These are phyloP conservation scores for Protosalanx chinensis DNA, from an alignment of 2,797 vertebrate species.

Conservation along the genomic window DNA sequence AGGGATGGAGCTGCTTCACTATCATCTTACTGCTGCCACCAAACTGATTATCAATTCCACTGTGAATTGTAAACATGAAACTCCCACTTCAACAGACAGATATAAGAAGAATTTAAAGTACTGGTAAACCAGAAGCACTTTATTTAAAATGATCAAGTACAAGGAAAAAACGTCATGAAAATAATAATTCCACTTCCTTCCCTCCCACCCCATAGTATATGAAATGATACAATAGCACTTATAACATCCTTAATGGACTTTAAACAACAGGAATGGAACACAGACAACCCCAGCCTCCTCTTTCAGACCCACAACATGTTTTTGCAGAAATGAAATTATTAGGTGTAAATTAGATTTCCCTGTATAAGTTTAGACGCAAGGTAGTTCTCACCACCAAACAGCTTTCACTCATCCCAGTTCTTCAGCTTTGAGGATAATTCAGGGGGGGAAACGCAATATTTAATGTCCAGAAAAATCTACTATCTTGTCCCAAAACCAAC, in stretches of 20 bases:
- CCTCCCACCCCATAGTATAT: constrained; percentile 20
- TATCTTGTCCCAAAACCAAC: constrained; percentile 36
- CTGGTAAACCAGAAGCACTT: constrained; percentile 45
- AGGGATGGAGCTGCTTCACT: too few species aligned
- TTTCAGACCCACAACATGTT: not conserved
- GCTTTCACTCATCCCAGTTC: not conserved
- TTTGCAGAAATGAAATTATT: constrained; percentile 9
- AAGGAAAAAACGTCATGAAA: constrained; percentile 25
- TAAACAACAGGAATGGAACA: constrained; percentile 48
- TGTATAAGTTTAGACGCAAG: not conserved
- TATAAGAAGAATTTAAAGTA: not conserved
- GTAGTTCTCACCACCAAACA: not conserved
- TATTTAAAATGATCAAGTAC: constrained; percentile 57
- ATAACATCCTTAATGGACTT: constrained; percentile 29
- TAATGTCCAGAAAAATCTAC: constrained; percentile 13
- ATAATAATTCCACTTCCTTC: not conserved
- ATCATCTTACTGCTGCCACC: too few species aligned
- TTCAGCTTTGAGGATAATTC: not conserved
- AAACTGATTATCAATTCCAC: too few species aligned
- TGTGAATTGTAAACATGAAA: too few species aligned
- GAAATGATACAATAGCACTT: constrained; percentile 37
- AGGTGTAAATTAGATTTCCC: not conserved
- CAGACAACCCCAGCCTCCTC: constrained; percentile 14
- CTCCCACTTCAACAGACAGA: not conserved
- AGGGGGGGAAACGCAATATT: not conserved